A percentile compares a stretch with the other conserved stretches of the same genome.
These are phyloP conservation scores for Drosophila hydei DNA, from an alignment of 1,140 invertebrate species.

Conservation along the genomic window DNA sequence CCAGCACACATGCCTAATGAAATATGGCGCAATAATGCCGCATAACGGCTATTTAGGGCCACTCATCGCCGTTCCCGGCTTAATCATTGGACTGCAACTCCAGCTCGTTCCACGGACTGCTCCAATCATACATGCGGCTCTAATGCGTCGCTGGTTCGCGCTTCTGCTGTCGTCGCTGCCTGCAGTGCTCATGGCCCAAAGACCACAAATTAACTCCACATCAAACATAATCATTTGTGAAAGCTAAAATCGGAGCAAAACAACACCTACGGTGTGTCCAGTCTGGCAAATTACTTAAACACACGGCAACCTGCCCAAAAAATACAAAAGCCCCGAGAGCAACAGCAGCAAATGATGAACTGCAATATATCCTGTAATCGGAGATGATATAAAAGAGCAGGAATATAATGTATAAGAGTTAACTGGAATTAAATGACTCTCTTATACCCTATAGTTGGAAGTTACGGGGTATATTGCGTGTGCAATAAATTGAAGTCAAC, in stretches of 20 bases:
- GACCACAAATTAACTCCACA: conserved; percentile 79
- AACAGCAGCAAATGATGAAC: background rate
- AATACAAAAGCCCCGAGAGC: background rate
- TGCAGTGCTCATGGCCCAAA: conserved; percentile 31
- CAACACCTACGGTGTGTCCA: conserved; percentile 63
- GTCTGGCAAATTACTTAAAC: conserved; percentile 77
- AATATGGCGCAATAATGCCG: conserved; percentile 79
- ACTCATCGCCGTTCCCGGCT: conserved; percentile 49
- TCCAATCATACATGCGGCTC: no score
- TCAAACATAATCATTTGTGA: conserved; percentile 83
- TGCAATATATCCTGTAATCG: conserved; percentile 5
- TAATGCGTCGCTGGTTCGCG: conserved; percentile 71
- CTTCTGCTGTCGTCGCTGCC: conserved; percentile 54
- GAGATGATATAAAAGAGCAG: background rate
- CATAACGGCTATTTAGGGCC: conserved; percentile 80
- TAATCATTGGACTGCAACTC: conserved; percentile 23
- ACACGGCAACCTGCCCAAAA: conserved; percentile 55
- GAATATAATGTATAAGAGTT: no score
- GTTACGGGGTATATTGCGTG: no score
- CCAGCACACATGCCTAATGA: conserved; percentile 64
- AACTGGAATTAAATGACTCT: no score
- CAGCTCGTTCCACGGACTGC: no score
- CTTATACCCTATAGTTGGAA: no score
- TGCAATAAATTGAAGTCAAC: no score
- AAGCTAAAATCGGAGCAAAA: conserved; percentile 62